phyloP scores from a whole-genome alignment of 2,888 invertebrate genomes.

The Sepioteuthis lessoniana region DNA sequence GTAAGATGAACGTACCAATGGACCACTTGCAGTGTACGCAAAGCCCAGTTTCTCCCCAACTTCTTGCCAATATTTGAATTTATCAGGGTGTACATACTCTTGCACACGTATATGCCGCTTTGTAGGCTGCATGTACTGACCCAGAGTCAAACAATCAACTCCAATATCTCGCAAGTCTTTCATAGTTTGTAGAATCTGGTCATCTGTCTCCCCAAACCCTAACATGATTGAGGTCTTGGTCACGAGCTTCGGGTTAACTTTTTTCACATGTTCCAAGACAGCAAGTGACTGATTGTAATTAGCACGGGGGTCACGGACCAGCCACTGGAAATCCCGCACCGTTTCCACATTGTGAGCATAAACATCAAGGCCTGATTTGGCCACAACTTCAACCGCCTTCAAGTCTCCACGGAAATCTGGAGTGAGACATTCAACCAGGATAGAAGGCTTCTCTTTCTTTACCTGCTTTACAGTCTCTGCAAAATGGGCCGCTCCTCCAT shows the following conservation, averaged over 20 bases:
- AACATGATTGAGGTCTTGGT: slow-evolving; percentile 99
- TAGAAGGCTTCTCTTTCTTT: slow-evolving; percentile 83
- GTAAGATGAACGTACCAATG: slow-evolving; percentile 95
- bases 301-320: slow-evolving; percentile 94
- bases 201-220: slow-evolving; percentile 82
- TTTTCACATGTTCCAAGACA: slow-evolving; percentile 88
- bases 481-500: slow-evolving; percentile 95
- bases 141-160: slow-evolving; percentile 96
- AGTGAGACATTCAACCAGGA: slow-evolving; percentile 95
- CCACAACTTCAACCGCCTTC: slow-evolving; percentile 84
- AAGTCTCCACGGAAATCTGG: slow-evolving; percentile 94
- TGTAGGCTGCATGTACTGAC: slow-evolving; percentile 99
- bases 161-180: slow-evolving; percentile 85
- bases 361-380: slow-evolving; percentile 90
- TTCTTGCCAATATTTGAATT: slow-evolving; percentile 89
- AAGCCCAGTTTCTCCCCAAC: slow-evolving; percentile 90
- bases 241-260: slow-evolving; percentile 85
- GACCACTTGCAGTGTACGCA: slow-evolving; percentile 96
- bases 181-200: slow-evolving; percentile 84
- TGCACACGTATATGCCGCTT: slow-evolving; percentile 92
- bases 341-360: slow-evolving; percentile 99
- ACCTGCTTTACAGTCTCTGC: slow-evolving; percentile 92
- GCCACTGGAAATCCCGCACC: slow-evolving; percentile 90
- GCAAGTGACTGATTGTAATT: slow-evolving; percentile 90
- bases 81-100: slow-evolving; percentile 96